Evolutionary conservation across 2,888 invertebrate species (phyloP).

Genomic region (Heliconius sara): DNA sequence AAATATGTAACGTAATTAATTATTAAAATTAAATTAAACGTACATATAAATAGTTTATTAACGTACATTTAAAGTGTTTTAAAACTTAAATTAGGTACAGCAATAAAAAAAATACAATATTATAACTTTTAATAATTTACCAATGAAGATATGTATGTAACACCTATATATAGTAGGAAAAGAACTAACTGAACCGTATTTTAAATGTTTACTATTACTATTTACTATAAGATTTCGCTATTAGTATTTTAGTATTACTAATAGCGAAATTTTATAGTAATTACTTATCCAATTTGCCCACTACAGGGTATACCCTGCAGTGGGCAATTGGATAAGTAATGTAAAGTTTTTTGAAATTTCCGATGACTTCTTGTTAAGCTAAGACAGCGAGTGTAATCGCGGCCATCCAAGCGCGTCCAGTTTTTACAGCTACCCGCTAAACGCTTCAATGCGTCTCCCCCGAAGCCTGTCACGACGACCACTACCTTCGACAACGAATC

Average conservation of each 20-base stretch:
- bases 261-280: background rate
- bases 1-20: background rate
- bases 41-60: background rate
- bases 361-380: slow-evolving; percentile 43
- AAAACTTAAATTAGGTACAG: background rate
- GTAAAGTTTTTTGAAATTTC: slow-evolving; percentile 14
- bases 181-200: too few relatives aligned
- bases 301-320: too few relatives aligned
- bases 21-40: background rate
- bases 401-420: slow-evolving; percentile 58
- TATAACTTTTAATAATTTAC: background rate
- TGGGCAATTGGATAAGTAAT: too few relatives aligned
- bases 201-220: too few relatives aligned
- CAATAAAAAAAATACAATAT: too few relatives aligned
- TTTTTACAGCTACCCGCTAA: slow-evolving; percentile 74
- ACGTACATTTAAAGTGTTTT: background rate
- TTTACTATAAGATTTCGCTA: too few relatives aligned
- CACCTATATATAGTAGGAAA: too few relatives aligned
- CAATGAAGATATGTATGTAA: background rate
- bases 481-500: slow-evolving; percentile 55
- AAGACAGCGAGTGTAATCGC: slow-evolving; percentile 43
- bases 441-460: slow-evolving; percentile 65
- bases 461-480: slow-evolving; percentile 67
- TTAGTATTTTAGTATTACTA: too few relatives aligned
- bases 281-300: background rate